A percentile compares a stretch with the other conserved stretches of the same genome.
These are phyloP conservation scores for Excalfactoria chinensis DNA, from an alignment of 2,113 vertebrate species.

Conservation along the genomic window DNA sequence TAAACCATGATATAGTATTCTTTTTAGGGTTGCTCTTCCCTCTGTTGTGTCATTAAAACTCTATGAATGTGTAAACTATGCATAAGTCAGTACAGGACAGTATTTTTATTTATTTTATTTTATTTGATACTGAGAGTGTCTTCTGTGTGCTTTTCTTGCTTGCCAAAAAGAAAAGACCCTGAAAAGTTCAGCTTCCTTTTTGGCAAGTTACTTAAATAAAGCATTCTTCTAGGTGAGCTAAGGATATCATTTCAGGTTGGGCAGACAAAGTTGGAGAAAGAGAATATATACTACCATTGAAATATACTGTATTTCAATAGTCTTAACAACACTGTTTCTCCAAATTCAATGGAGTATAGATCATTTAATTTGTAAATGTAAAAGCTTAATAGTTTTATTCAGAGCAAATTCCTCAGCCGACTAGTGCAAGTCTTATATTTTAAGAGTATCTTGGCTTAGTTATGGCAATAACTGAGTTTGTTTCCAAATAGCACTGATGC, in stretches of 20 bases:
- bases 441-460: background rate
- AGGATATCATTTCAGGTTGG: background rate
- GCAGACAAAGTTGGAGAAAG: background rate
- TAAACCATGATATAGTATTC: background rate
- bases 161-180: background rate
- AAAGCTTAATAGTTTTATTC: background rate
- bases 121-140: too few relatives aligned
- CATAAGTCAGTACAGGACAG: accelerated
- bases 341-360: background rate
- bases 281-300: background rate
- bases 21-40: background rate
- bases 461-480: background rate
- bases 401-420: background rate
- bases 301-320: accelerated
- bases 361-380: background rate
- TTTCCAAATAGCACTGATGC: background rate
- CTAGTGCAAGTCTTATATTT: background rate
- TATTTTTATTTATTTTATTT: too few relatives aligned
- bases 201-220: background rate
- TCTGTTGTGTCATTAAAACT: background rate
- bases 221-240: background rate
- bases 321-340: background rate
- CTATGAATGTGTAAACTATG: background rate
- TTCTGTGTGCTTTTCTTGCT: background rate
- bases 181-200: background rate